Base-by-base conservation (phyloP, 1,140 invertebrate genomes). In the Drosophila tsacasi region DNA sequence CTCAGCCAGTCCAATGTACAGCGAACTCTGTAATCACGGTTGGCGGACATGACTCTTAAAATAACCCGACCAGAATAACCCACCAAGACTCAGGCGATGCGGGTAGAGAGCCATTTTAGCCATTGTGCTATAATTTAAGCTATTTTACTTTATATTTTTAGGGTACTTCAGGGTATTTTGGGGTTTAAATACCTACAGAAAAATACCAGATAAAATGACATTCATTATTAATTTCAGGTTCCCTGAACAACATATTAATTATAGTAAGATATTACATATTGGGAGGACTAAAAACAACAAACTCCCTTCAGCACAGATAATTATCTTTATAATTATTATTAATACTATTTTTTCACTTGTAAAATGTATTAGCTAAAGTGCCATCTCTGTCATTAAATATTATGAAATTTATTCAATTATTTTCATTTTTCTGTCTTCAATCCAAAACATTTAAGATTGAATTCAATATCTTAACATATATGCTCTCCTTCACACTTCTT, bases 1-100 rank as follows among this genome's bases (percentile, higher is more conserved):
- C 52, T 17, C 32, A 55, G 52, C 13, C 52, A 39, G 52, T 55
- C 32, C 52, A 55, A 55, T 55, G 52, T 55, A 23, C 52, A 55
- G 52, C 52, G 52, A 39, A 55, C 52, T 23, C 52, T 23, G 13
- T 55, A 39, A 55, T 55, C 52, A 55, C 32, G 52, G 35, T 55
- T 23, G 52, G 32, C 52, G 52, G 52, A 55, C 52, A 55, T 55
- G 52, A 55, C 32, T 55, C 32, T 3, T 17, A 39, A 55, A 55
- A 55, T 55, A 55, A 23, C 19, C 13, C 1, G 52, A 55, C 21
- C 32, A 55, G 52, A 55, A 55, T 55, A 55, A 55, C 32, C 32
- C 19, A 55, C 13, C 15, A 55, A 55, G 32, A 21, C 52, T 55
- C 52, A 37, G 52, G 21, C 52, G 32, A 55, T 55, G 5, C 5